Conservation (phyloP, 2,888 invertebrate genomes). For the Branchellion lobata region DNA sequence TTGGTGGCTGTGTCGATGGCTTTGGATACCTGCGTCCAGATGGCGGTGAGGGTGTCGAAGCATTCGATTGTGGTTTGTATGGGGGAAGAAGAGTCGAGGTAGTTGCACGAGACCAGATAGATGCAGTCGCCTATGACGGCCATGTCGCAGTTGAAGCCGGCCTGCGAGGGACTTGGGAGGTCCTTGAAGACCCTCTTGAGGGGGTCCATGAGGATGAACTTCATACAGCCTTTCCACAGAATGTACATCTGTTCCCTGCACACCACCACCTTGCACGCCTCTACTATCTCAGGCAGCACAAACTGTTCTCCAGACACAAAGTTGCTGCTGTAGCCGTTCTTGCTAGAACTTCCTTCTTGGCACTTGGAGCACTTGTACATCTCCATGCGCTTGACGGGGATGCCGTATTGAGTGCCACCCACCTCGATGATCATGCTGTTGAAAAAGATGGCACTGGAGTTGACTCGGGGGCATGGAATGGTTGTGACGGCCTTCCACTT, state of each 20-base stretch:
- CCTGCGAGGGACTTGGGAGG: constrained; percentile 51
- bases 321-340: constrained; percentile 49
- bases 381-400: constrained; percentile 58
- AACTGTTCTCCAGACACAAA: constrained; percentile 56
- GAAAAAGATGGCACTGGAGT: constrained; percentile 57
- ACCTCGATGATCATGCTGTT: constrained; percentile 59
- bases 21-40: constrained; percentile 24
- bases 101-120: constrained; percentile 23
- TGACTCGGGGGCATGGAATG: constrained; percentile 57
- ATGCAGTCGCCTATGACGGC: constrained; percentile 27
- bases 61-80: constrained; percentile 28
- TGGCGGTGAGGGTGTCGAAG: constrained; percentile 27
- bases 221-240: constrained; percentile 60
- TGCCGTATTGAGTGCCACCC: constrained; percentile 56
- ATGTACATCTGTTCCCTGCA: constrained; percentile 60
- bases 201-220: constrained; percentile 59
- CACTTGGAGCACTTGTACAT: constrained; percentile 55
- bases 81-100: not conserved
- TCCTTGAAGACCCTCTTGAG: constrained; percentile 58
- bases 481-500: constrained; percentile 50
- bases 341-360: not conserved
- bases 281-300: constrained; percentile 58
- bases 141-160: not conserved
- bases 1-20: not conserved
- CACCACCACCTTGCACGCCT: constrained; percentile 58